Base-by-base conservation (phyloP, 23 tunicate genomes). In the Halocynthia aurantium region DNA sequence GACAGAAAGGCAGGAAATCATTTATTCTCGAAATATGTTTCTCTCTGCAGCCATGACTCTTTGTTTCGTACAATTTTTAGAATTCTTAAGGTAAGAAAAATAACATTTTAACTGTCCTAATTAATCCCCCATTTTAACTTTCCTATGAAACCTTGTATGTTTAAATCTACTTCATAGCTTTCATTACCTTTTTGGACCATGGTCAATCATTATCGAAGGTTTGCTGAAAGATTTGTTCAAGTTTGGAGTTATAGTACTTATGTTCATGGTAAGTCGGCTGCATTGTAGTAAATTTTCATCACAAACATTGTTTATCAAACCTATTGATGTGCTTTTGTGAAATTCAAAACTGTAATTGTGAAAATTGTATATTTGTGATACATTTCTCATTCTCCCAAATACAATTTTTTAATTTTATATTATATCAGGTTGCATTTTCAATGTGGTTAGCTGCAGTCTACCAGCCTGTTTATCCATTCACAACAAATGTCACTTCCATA, bases 391-490 rank as follows among this genome's bases (percentile, higher is more conserved):
- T 31, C 13, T 50, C 12, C 15, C 5, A 1, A 19, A 50, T n/a
- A 5, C 49, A 52, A 40, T 61, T 8, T 60, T 60, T 60, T 52
- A 31, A 31, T 31, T 31, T 31, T 31, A 31, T 31, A 31, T 67
- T 57, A 17, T 54, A 56, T 49, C 82, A 92, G 98, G 15, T 82
- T 78, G 98, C 93, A 6, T 92, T 92, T 71, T 81, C 88, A 17
- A 92, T 92, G 98, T 92, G 98, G 98, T 67, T 92, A 8, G 85
- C 98, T 6, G 98, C 98, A 50, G 93, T 92, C 15, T 92, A 92
- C 70, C 98, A 92, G 53, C 98, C 98, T 13, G 98, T 92, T 50
- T 92, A 89, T 57, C 62, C 62, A 20, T 75, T 62, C 57, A 58
- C 85, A 6, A 76, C 78, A 50, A 62, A 79, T 22, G 75, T 80